Evolutionary conservation across 2,888 invertebrate genomes (phyloP), one percentile per base, ranked within the genome.

Genomic region (Amphipyra tragopoginis): DNA sequence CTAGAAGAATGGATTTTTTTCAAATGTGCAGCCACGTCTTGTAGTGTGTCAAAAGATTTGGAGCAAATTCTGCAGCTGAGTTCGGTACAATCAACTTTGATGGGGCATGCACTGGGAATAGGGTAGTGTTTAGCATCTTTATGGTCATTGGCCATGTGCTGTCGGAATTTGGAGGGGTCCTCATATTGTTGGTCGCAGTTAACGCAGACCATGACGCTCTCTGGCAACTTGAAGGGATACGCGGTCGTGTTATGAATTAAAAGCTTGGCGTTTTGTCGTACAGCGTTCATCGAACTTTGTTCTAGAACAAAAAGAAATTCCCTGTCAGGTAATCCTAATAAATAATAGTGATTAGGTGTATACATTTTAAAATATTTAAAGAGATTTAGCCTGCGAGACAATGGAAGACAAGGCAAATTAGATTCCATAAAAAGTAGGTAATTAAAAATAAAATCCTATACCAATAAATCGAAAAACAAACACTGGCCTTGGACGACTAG

Each of bases 271-370:
- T 88, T 88, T 64, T 79, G 76, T 71, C 84, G 83, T 75, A 80
- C 84, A 78, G 68, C 61, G 68, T 68, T 61, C 77, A 81, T 76
- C 71, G 80, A 74, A 73, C 75, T 81, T 69, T 72, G 57, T 76
- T 86, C 87, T 88, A 88, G 79, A 88, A 88, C 87, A 88, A 86
- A 88, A 79, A 83, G 86, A 86, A 86, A 77, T 79, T 53, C 58
- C 65, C 58, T 72, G 65, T 76, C 64, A 72, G 29, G 26, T 42
- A 1, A 13, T 9, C 5, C 9, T 40, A 21, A 3, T 21, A 21
- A 21, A 21, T 21, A 21, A 3, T 21, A 21, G 21, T 21, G 21
- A 21, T 2, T 21, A 21, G 21, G 21, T 21, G 21, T 21, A 21
- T 21, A 2, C 1, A 21, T 2, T 3, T 21, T 21, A 21, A 21